Evolutionary conservation across 2,797 vertebrate species (phyloP), one percentile per base, ranked within the genome.

Genomic region (Eospalax fontanierii): DNA sequence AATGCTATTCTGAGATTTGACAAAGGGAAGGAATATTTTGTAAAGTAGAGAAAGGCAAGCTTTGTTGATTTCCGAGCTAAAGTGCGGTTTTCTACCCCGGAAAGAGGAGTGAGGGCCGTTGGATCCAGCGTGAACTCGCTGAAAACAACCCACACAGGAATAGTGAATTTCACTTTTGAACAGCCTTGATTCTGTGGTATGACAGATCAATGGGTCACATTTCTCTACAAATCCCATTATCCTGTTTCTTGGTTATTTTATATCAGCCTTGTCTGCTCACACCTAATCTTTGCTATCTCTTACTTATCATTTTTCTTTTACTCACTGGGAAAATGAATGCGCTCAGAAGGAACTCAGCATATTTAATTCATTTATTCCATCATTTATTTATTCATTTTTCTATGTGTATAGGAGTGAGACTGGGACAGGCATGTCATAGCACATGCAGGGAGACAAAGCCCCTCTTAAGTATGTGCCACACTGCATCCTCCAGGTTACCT

Each of bases 71-170:
- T 74, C 46, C 83, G 92, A 90, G 40, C 50, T n/a, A 76, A 19
- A 76, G 26, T 30, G 30, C 54, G 40, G 46, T 90, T 96, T 79
- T 30, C 70, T 35, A 88, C 30, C 61, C 76, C 10, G 57, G 0
- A 66, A 33, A 65, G 50, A 65, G 59, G 30, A 90, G 61, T 86
- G 70, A 54, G 7, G 24, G 40, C 68, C 43, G 3, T 59, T 90
- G 30, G 43, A 40, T 28, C 63, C 28, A 40, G 76, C 50, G 50
- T 50, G 57, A 46, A 73, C 61, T 85, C 30, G 6, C 16, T 63
- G 16, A 86, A 40, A 83, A 35, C 75, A 94, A 90, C 91, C 71
- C 71, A 28, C 35, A 50, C 65, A 83, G 92, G 50, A 91, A 89
- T 57, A 81, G 61, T 33, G 28, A 63, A 66, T 54, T 83, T 92